These are phyloP conservation scores for Dryocosmus kuriphilus DNA, from an alignment of 2,888 invertebrate species.

Conservation along the genomic window DNA sequence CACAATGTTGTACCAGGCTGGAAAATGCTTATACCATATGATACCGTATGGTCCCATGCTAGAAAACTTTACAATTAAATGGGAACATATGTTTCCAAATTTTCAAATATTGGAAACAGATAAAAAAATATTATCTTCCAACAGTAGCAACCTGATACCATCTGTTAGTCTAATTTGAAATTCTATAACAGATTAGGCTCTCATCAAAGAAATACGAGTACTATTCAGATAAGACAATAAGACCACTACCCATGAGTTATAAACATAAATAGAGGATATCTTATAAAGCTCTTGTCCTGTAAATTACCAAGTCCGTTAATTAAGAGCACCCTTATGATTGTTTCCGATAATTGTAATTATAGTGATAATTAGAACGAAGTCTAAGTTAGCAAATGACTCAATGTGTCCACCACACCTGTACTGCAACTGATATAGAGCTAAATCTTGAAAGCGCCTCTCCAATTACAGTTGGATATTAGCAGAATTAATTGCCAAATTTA, in stretches of 20 bases:
- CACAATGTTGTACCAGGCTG: too few relatives aligned
- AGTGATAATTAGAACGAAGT: conserved; percentile 16
- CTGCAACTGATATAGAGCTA: conserved; percentile 33
- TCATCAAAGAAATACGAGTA: neutral
- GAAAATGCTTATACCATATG: too few relatives aligned
- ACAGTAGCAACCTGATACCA: neutral
- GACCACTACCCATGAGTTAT: neutral
- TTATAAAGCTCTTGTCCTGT: neutral
- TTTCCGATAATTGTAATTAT: conserved; percentile 23
- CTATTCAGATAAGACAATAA: neutral
- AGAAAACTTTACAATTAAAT: too few relatives aligned
- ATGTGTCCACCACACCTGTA: conserved; percentile 16
- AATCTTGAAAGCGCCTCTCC: conserved; percentile 36
- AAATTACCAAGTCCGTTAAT: conserved; percentile 6
- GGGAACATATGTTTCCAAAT: neutral
- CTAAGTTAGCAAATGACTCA: conserved; percentile 12
- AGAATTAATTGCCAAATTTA: conserved; percentile 39
- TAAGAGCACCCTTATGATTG: neutral
- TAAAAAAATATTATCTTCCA: neutral
- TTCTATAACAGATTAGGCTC: neutral
- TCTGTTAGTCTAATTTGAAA: neutral
- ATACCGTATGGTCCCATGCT: neutral
- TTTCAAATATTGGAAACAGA: neutral
- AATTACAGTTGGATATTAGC: conserved; percentile 40
- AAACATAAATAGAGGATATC: conserved; percentile 23